Evolutionary conservation across 92 coral and sea anemone species (phyloP).

Genomic region (Nematostella vectensis): DNA sequence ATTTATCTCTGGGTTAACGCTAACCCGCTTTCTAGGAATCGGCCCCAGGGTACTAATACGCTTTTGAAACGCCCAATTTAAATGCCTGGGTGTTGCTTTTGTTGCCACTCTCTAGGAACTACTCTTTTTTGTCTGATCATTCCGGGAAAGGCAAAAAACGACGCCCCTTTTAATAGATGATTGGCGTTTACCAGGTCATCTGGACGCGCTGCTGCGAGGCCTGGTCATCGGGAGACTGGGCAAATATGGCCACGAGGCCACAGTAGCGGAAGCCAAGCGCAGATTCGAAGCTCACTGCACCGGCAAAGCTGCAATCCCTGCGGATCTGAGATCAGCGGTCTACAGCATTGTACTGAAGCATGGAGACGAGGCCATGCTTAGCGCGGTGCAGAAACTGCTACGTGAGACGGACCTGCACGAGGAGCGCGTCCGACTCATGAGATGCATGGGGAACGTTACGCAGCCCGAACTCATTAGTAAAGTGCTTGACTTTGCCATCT

Average conservation of each 20-base stretch:
- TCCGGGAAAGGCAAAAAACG: too few relatives aligned
- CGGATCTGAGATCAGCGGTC: slow-evolving; percentile 88
- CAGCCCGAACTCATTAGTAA: slow-evolving; percentile 79
- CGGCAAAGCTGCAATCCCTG: slow-evolving; percentile 66
- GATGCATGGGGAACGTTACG: slow-evolving; percentile 87
- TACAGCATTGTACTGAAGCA: slow-evolving; percentile 79
- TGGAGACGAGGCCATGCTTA: slow-evolving; percentile 62
- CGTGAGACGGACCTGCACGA: slow-evolving; percentile 88
- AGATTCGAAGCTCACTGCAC: slow-evolving; percentile 87
- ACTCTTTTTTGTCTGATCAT: too few relatives aligned
- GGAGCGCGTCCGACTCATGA: slow-evolving; percentile 82
- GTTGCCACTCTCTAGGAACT: too few relatives aligned
- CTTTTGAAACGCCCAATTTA: too few relatives aligned
- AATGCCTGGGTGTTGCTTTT: too few relatives aligned
- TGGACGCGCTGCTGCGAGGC: slow-evolving; percentile 81
- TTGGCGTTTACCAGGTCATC: slow-evolving; percentile 53
- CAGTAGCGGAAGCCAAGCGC: slow-evolving; percentile 64
- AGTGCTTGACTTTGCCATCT: slow-evolving; percentile 76
- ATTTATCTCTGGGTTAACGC: too few relatives aligned
- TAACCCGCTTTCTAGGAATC: too few relatives aligned
- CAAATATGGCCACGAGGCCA: slow-evolving; percentile 63
- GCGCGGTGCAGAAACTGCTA: slow-evolving; percentile 76
- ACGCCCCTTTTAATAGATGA: background rate
- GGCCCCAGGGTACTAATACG: too few relatives aligned
- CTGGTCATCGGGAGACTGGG: slow-evolving; percentile 82